Conservation (phyloP, 2,113 vertebrate genomes). For the Sander vitreus region DNA sequence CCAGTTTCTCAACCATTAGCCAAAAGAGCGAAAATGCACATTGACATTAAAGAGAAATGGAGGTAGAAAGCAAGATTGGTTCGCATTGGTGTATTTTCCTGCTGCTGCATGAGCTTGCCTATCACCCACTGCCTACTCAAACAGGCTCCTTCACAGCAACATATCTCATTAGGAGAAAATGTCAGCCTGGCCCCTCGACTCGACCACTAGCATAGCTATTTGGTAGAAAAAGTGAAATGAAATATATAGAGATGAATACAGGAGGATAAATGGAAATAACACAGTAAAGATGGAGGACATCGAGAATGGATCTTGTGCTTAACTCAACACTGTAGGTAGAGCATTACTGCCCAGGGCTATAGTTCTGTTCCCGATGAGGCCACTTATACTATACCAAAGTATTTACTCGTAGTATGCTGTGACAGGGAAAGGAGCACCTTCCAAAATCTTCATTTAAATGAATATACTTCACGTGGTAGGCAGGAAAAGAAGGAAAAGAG, state of each 20-base stretch:
- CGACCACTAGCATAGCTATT: slow-evolving; percentile 31
- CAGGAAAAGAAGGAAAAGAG: background rate
- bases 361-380: slow-evolving; percentile 22
- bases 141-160: slow-evolving; percentile 48
- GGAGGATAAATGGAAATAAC: slow-evolving; percentile 1
- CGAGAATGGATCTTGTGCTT: slow-evolving; percentile 1
- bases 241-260: slow-evolving; percentile 3
- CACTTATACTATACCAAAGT: slow-evolving; percentile 15
- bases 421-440: background rate
- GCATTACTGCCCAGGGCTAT: background rate
- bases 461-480: background rate
- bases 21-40: slow-evolving; percentile 41
- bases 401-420: background rate
- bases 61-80: slow-evolving; percentile 59
- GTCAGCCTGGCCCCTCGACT: slow-evolving; percentile 38
- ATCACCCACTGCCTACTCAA: slow-evolving; percentile 47
- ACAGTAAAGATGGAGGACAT: background rate
- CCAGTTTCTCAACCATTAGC: slow-evolving; percentile 32
- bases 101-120: slow-evolving; percentile 38
- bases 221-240: slow-evolving; percentile 8
- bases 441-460: slow-evolving; percentile 14
- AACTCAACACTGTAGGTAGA: slow-evolving; percentile 1
- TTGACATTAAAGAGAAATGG: slow-evolving; percentile 48
- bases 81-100: slow-evolving; percentile 51
- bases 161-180: slow-evolving; percentile 65